These are phyloP conservation scores for Scaptomyza reducta DNA, from an alignment of 2,888 invertebrate species.

Conservation along the genomic window DNA sequence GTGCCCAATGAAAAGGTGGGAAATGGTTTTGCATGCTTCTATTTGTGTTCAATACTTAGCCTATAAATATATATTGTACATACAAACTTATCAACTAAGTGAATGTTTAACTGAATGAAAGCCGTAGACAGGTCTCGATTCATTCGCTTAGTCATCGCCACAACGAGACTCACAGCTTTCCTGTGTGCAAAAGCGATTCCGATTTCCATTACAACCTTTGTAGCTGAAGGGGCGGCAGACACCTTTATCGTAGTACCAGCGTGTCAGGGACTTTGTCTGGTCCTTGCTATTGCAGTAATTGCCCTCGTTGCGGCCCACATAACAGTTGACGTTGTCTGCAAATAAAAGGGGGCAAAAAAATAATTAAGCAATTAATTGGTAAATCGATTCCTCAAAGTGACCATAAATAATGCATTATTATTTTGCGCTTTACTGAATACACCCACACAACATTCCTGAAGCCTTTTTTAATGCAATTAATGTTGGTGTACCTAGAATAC, in stretches of 20 bases:
- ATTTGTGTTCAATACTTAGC: constrained; percentile 52
- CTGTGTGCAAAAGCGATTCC: constrained; percentile 89
- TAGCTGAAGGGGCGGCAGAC: constrained; percentile 88
- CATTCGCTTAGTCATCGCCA: constrained; percentile 83
- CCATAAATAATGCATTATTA: constrained; percentile 20
- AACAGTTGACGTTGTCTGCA: constrained; percentile 80
- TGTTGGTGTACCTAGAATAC: constrained; percentile 14
- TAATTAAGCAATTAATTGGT: constrained; percentile 35
- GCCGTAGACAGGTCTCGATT: background rate
- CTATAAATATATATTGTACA: constrained; percentile 43
- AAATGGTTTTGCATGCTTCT: constrained; percentile 16
- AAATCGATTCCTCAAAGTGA: constrained; percentile 36
- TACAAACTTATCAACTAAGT: constrained; percentile 66
- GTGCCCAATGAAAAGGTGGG: constrained; percentile 59
- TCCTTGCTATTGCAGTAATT: constrained; percentile 79
- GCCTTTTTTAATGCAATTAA: constrained; percentile 37
- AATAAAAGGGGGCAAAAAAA: background rate
- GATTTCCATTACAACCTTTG: constrained; percentile 90
- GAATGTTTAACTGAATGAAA: constrained; percentile 29
- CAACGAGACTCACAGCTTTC: constrained; percentile 91
- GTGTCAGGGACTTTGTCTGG: constrained; percentile 65
- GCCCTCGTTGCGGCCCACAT: constrained; percentile 77
- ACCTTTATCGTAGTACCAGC: constrained; percentile 89
- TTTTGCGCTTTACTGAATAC: constrained; percentile 10
- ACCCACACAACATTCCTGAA: background rate